phyloP scores from a whole-genome alignment of 2,797 vertebrate genomes.

The Sandelia bainsii region DNA sequence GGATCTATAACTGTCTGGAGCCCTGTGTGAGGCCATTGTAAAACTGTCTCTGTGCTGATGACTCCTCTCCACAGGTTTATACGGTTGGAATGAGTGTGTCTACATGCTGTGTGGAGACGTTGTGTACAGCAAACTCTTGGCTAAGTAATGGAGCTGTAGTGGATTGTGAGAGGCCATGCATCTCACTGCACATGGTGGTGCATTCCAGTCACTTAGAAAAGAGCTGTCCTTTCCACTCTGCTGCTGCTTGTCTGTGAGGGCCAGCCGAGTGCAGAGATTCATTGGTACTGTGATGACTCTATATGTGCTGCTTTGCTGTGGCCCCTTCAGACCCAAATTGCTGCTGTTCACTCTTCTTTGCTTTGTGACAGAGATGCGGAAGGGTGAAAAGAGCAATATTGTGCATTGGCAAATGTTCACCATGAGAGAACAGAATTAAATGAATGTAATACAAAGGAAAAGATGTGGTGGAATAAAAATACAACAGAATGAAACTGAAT shows the following conservation, averaged over 20 bases:
- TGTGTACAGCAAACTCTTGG: constrained; percentile 53
- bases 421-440: constrained; percentile 23
- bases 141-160: constrained; percentile 68
- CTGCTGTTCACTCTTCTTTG: constrained; percentile 57
- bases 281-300: constrained; percentile 66
- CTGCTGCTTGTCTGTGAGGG: constrained; percentile 40
- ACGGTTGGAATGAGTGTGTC: constrained; percentile 60
- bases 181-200: constrained; percentile 36
- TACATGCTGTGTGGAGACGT: constrained; percentile 57
- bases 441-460: constrained; percentile 27
- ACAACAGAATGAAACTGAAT: neutral
- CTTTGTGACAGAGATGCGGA: constrained; percentile 33
- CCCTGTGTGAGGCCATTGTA: constrained; percentile 65
- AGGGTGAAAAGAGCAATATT: constrained; percentile 24
- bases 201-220: constrained; percentile 41
- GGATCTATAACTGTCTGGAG: constrained; percentile 81
- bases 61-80: constrained; percentile 70
- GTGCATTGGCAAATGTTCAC: constrained; percentile 32
- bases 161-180: constrained; percentile 59
- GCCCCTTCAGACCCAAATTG: constrained; percentile 51
- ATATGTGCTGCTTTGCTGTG: constrained; percentile 40
- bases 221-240: constrained; percentile 71
- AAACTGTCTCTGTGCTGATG: constrained; percentile 74
- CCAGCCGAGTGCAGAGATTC: constrained; percentile 50
- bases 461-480: neutral